Percentiles rank a stretch among this genome's conserved stretches.
Conservation (phyloP, 2,797 vertebrate species). For the Dallia pectoralis region DNA sequence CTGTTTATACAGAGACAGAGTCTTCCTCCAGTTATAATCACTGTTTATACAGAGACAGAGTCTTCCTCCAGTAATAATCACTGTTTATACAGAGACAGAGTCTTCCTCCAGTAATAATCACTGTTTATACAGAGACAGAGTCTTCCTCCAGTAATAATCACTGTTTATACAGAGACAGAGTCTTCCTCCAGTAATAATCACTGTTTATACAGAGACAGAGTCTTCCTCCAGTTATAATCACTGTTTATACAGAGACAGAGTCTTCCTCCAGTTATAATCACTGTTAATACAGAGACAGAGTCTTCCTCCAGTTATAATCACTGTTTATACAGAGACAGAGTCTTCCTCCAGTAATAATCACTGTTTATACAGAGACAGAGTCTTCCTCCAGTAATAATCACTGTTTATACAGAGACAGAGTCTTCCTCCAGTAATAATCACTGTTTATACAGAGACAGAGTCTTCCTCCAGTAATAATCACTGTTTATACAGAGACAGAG, state of each 20-base stretch:
- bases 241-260: slow-evolving; percentile 78
- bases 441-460: slow-evolving; percentile 78
- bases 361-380: slow-evolving; percentile 78
- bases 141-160: slow-evolving; percentile 87
- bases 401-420: slow-evolving; percentile 78
- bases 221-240: slow-evolving; percentile 87
- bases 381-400: slow-evolving; percentile 87
- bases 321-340: slow-evolving; percentile 78
- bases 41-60: slow-evolving; percentile 78
- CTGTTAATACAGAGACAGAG: slow-evolving; percentile 79
- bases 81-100: slow-evolving; percentile 78
- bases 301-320: slow-evolving; percentile 87
- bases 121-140: slow-evolving; percentile 78
- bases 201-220: slow-evolving; percentile 78
- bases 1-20: slow-evolving; percentile 78
- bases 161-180: slow-evolving; percentile 78
- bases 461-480: slow-evolving; percentile 87
- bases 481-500: slow-evolving; percentile 78
- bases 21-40: slow-evolving; percentile 87
- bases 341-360: slow-evolving; percentile 87
- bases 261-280: slow-evolving; percentile 87
- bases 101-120: slow-evolving; percentile 87
- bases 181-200: slow-evolving; percentile 87
- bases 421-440: slow-evolving; percentile 87
- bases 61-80: slow-evolving; percentile 87